Conservation (phyloP, 2,797 vertebrate species). For the Etheostoma perlongum region DNA sequence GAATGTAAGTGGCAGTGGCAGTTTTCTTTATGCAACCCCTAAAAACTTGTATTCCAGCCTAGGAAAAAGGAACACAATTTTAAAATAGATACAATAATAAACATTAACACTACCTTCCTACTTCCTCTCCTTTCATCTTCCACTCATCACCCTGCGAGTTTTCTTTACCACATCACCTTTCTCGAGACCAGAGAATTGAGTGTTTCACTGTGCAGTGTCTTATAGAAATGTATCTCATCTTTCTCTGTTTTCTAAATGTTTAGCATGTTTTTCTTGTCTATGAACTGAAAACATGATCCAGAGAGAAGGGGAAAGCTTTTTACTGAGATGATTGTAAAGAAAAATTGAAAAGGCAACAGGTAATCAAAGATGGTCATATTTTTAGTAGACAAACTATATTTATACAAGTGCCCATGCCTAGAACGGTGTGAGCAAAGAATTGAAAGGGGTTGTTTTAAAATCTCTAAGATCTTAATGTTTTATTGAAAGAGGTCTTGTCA, state of each 20-base stretch:
- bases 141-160: conserved; percentile 59
- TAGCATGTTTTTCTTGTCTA: conserved; percentile 67
- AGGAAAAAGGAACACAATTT: conserved; percentile 47
- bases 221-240: conserved; percentile 53
- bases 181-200: conserved; percentile 65
- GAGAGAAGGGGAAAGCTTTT: conserved; percentile 65
- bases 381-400: conserved; percentile 85
- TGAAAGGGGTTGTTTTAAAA: conserved; percentile 85
- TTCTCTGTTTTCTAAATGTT: conserved; percentile 57
- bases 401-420: conserved; percentile 77
- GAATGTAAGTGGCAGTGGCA: conserved; percentile 79
- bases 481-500: conserved; percentile 73
- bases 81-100: conserved; percentile 37
- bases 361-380: conserved; percentile 78
- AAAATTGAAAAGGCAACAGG: conserved; percentile 59
- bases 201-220: conserved; percentile 75
- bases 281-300: conserved; percentile 58
- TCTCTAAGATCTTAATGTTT: conserved; percentile 73
- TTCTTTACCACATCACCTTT: conserved; percentile 54
- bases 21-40: conserved; percentile 75
- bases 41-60: conserved; percentile 74
- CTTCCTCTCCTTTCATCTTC: conserved; percentile 61
- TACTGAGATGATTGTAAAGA: conserved; percentile 73
- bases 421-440: conserved; percentile 67
- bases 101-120: conserved; percentile 70